Evolutionary conservation across 1,140 invertebrate species (phyloP).

Genomic region (Hycleus phaleratus): DNA sequence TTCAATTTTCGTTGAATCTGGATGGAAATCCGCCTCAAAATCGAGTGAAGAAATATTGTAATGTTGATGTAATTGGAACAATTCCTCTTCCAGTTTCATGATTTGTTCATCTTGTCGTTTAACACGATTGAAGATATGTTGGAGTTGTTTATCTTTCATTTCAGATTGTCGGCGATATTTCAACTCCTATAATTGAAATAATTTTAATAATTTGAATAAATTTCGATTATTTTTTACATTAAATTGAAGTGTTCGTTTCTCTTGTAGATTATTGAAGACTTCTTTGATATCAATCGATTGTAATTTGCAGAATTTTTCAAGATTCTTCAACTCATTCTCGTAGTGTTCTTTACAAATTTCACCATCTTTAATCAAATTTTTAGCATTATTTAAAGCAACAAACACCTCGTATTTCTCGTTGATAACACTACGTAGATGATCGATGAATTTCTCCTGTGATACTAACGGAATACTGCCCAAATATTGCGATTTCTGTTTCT

Average conservation of each 20-base stretch:
- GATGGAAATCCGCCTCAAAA: not conserved
- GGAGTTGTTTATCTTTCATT: constrained; percentile 34
- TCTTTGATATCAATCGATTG: constrained; percentile 2
- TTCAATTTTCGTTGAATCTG: not conserved
- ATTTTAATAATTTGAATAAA: constrained; percentile 1
- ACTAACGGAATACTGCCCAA: constrained; percentile 35
- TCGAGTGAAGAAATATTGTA: not conserved
- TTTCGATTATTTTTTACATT: constrained; percentile 15
- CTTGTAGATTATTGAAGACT: constrained; percentile 23
- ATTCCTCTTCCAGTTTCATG: constrained; percentile 35
- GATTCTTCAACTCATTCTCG: constrained; percentile 25
- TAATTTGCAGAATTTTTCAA: constrained; percentile 5
- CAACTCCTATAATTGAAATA: constrained; percentile 27
- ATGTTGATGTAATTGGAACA: constrained; percentile 27
- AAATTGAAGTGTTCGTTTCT: constrained; percentile 22
- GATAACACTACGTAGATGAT: constrained; percentile 26
- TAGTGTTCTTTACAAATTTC: constrained; percentile 36
- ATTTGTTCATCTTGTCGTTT: constrained; percentile 35
- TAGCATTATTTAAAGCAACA: constrained; percentile 24
- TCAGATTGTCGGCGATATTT: constrained; percentile 29
- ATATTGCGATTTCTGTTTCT: constrained; percentile 35
- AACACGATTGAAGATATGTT: constrained; percentile 27
- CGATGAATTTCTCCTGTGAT: constrained; percentile 29
- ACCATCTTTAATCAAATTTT: constrained; percentile 31
- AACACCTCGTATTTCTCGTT: constrained; percentile 29